Evolutionary conservation across 2,113 vertebrate genomes (phyloP).

Genomic region (Seriola quinqueradiata): DNA sequence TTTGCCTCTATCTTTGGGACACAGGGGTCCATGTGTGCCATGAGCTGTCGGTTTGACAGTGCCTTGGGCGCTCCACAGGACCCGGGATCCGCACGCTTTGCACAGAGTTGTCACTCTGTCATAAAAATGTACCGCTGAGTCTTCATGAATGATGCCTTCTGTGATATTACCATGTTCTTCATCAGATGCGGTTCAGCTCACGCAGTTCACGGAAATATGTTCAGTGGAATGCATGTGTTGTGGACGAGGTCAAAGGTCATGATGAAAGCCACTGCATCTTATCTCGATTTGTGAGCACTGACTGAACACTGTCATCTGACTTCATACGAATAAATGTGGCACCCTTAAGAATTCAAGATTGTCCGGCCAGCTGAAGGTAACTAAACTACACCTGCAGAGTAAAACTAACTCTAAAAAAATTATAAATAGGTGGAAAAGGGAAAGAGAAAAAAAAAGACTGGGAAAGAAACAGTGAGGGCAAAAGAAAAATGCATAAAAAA

Average conservation of each 20-base stretch:
- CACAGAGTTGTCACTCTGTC: constrained; percentile 76
- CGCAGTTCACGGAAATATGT: constrained; percentile 39
- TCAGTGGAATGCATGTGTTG: constrained; percentile 22
- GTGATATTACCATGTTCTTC: constrained; percentile 47
- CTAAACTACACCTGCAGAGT: constrained; percentile 15
- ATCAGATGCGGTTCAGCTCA: constrained; percentile 69
- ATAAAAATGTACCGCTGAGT: constrained; percentile 59
- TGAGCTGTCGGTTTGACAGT: constrained; percentile 73
- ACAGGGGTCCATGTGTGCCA: constrained; percentile 37
- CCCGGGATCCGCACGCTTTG: constrained; percentile 51
- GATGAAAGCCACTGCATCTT: constrained; percentile 19
- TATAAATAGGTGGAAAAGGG: not conserved
- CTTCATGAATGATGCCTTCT: constrained; percentile 41
- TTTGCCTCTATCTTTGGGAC: constrained; percentile 51
- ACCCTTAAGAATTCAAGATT: constrained; percentile 8
- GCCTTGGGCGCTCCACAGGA: constrained; percentile 52
- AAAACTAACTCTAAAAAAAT: constrained; percentile 1
- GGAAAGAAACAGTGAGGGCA: not conserved
- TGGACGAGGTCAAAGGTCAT: constrained; percentile 54
- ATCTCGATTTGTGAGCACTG: constrained; percentile 30
- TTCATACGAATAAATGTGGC: not conserved
- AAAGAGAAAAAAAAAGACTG: constrained; percentile 36
- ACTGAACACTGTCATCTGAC: constrained; percentile 30
- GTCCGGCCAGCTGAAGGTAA: not conserved
- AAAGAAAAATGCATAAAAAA: constrained; percentile 26